Percentiles rank a stretch among this genome's conserved stretches.
Evolutionary conservation across 2,113 vertebrate genomes (phyloP).

Genomic region (Gallinago jamesoni): DNA sequence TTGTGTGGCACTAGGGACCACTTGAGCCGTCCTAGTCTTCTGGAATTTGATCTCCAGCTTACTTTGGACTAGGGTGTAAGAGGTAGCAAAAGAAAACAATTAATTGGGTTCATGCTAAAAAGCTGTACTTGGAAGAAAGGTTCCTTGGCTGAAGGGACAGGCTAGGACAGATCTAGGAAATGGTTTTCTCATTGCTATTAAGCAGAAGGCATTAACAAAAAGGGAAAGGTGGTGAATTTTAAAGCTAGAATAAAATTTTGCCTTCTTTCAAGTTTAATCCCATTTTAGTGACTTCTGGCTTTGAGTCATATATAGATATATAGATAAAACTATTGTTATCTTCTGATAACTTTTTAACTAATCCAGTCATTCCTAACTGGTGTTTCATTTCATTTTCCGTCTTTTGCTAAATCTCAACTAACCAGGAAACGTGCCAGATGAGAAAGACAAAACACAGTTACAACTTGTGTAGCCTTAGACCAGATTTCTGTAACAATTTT

Average conservation of each 20-base stretch:
- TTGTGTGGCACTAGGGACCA: not conserved
- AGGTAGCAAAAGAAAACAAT: not conserved
- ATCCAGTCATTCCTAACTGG: not conserved
- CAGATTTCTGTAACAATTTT: not conserved
- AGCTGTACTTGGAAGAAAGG: not conserved
- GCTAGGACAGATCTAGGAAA: not conserved
- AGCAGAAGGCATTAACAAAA: not conserved
- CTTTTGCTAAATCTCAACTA: not conserved
- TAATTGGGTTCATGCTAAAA: not conserved
- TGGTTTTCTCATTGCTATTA: not conserved
- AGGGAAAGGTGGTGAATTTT: not conserved
- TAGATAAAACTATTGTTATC: not conserved
- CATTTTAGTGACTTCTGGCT: not conserved
- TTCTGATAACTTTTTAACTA: not conserved
- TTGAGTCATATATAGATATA: not conserved
- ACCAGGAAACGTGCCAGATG: not conserved
- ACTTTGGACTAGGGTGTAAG: not conserved
- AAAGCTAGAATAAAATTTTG: not conserved
- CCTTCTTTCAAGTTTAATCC: not conserved
- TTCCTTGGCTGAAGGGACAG: not conserved
- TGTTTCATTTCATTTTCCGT: not conserved
- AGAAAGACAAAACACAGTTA: not conserved
- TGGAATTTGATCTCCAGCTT: not conserved
- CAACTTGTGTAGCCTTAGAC: not conserved
- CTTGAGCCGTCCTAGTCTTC: not conserved